Percentiles rank a stretch among this genome's conserved stretches.
Evolutionary conservation across 92 coral and sea anemone genomes (phyloP).

Genomic region (Zoanthus gigantus): DNA sequence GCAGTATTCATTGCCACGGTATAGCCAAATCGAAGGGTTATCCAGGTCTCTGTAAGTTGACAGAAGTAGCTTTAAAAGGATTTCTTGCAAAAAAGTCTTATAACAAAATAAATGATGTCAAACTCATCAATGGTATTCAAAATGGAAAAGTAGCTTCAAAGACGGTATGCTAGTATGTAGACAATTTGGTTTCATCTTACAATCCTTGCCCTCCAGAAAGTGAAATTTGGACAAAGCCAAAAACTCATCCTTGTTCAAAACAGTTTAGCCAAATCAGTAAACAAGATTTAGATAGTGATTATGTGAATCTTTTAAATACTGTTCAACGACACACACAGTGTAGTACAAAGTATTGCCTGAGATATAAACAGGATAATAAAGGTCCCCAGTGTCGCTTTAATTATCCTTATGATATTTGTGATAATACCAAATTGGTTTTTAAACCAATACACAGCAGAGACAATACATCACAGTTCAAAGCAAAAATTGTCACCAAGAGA

Average conservation of each 20-base stretch:
- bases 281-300: slow-evolving; percentile 39
- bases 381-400: slow-evolving; percentile 41
- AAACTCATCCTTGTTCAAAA: slow-evolving; percentile 62
- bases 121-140: slow-evolving; percentile 14
- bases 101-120: not conserved
- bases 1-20: not conserved
- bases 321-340: slow-evolving; percentile 70
- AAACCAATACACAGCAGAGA: slow-evolving; percentile 58
- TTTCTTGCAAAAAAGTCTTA: slow-evolving; percentile 16
- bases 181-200: slow-evolving; percentile 47
- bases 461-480: slow-evolving; percentile 52
- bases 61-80: slow-evolving; percentile 34
- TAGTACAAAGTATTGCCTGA: slow-evolving; percentile 67
- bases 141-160: slow-evolving; percentile 60
- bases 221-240: slow-evolving; percentile 57
- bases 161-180: slow-evolving; percentile 62
- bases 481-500: slow-evolving; percentile 57
- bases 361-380: slow-evolving; percentile 28
- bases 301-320: slow-evolving; percentile 52
- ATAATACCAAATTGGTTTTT: slow-evolving; percentile 44
- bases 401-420: slow-evolving; percentile 39
- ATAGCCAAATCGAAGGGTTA: not conserved
- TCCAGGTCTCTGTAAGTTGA: slow-evolving; percentile 22
- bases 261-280: slow-evolving; percentile 25
- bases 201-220: slow-evolving; percentile 47